phyloP scores from a whole-genome alignment of 1,140 invertebrate genomes.

The Nephotettix cincticeps region DNA sequence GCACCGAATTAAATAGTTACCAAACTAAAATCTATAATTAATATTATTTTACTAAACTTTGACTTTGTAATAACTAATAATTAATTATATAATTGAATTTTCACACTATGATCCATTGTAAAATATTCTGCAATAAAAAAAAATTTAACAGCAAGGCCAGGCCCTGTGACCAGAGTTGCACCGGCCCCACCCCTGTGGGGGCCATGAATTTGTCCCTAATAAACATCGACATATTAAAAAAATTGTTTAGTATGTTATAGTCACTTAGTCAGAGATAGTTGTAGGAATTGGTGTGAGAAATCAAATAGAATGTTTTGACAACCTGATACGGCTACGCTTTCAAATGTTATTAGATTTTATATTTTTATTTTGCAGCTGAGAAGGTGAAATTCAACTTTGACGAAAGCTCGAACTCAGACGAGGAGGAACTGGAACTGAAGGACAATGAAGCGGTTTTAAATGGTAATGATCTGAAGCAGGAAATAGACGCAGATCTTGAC shows the following conservation, averaged over 20 bases:
- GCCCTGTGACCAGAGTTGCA: background rate
- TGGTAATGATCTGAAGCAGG: constrained; percentile 6
- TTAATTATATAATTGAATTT: background rate
- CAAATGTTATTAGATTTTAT: too few species aligned
- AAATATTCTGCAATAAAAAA: background rate
- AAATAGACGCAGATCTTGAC: constrained; percentile 14
- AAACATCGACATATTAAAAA: too few species aligned
- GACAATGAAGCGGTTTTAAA: constrained; percentile 21
- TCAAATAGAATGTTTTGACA: too few species aligned
- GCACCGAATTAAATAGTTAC: background rate
- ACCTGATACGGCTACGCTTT: too few species aligned
- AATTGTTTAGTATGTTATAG: too few species aligned
- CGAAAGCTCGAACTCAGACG: constrained; percentile 12
- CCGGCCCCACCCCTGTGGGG: background rate
- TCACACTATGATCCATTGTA: background rate
- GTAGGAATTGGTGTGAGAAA: too few species aligned
- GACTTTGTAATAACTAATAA: background rate
- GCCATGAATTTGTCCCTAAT: too few species aligned
- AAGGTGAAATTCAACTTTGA: constrained; percentile 20
- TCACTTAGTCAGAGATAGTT: too few species aligned
- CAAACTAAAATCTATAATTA: too few species aligned
- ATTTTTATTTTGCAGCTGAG: constrained; percentile 22
- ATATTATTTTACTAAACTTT: too few species aligned
- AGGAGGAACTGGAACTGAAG: constrained; percentile 16
- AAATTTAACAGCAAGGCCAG: background rate